Evolutionary conservation across 1,140 invertebrate genomes (phyloP).

Genomic region (Bombus huntii): DNA sequence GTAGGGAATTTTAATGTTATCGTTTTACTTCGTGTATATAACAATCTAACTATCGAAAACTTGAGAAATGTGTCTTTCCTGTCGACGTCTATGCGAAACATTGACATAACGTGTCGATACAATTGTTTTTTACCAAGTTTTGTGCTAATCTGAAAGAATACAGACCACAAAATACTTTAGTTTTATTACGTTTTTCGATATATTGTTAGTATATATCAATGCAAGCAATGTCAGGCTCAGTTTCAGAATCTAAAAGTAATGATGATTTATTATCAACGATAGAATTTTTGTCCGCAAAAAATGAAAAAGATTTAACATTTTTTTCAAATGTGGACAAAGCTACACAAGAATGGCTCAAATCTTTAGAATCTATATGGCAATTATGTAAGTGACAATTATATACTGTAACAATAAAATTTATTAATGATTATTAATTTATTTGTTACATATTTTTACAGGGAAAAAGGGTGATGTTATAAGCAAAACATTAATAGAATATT

Average conservation of each 20-base stretch:
- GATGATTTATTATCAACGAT: not conserved
- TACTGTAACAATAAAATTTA: not conserved
- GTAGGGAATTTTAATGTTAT: constrained; percentile 31
- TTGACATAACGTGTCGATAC: not conserved
- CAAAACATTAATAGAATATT: constrained; percentile 82
- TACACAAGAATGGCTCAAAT: constrained; percentile 73
- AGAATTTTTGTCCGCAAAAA: not conserved
- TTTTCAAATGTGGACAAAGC: constrained; percentile 71
- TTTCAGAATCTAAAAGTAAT: not conserved
- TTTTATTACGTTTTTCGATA: not conserved
- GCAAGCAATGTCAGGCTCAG: not conserved
- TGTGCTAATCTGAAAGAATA: not conserved
- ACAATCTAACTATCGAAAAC: not conserved
- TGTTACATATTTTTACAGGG: constrained; percentile 75
- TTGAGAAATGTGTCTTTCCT: not conserved
- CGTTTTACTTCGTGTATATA: not conserved
- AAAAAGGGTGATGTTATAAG: constrained; percentile 83
- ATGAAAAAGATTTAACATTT: constrained; percentile 39
- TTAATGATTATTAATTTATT: constrained; percentile 4
- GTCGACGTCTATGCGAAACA: not conserved
- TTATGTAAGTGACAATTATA: constrained; percentile 67
- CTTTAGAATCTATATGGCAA: constrained; percentile 72
- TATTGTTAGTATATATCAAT: not conserved
- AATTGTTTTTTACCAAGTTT: not conserved
- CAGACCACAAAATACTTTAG: not conserved